Conservation (phyloP, 2,113 vertebrate genomes). For the Pluvianellus socialis region DNA sequence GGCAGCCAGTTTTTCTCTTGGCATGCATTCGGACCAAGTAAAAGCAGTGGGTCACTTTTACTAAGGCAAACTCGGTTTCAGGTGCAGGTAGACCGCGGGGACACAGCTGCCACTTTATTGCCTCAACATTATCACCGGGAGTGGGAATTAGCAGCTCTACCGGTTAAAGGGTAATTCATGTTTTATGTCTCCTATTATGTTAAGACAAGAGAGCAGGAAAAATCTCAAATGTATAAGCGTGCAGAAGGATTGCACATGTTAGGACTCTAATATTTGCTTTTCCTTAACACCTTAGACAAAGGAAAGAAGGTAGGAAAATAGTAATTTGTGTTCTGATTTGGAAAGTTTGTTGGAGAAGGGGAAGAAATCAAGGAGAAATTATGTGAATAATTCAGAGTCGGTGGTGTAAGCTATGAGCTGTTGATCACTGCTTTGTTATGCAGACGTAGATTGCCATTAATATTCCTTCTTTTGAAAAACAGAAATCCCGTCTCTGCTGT, state of each 20-base stretch:
- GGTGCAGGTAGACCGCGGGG: neutral
- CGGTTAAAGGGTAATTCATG: neutral
- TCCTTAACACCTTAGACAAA: neutral
- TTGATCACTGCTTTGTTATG: neutral
- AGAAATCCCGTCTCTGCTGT: conserved; percentile 10
- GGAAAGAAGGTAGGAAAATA: neutral
- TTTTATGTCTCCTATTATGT: neutral
- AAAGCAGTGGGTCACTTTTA: neutral
- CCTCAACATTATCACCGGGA: neutral
- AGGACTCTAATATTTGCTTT: neutral
- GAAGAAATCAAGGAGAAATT: neutral
- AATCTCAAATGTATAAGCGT: neutral
- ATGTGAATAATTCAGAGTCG: neutral
- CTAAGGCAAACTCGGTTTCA: neutral
- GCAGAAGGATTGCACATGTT: neutral
- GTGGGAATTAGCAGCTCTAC: neutral
- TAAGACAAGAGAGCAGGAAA: neutral
- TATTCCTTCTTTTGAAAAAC: conserved; percentile 1
- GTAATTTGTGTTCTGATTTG: neutral
- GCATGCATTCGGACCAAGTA: neutral
- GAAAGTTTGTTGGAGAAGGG: neutral
- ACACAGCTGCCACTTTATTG: neutral
- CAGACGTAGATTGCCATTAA: conserved; percentile 8
- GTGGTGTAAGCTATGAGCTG: neutral
- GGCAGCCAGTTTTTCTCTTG: fast-evolving